Percentiles rank a stretch among this genome's conserved stretches.
Conservation (phyloP, 2,888 invertebrate species). For the Autographa gamma region DNA sequence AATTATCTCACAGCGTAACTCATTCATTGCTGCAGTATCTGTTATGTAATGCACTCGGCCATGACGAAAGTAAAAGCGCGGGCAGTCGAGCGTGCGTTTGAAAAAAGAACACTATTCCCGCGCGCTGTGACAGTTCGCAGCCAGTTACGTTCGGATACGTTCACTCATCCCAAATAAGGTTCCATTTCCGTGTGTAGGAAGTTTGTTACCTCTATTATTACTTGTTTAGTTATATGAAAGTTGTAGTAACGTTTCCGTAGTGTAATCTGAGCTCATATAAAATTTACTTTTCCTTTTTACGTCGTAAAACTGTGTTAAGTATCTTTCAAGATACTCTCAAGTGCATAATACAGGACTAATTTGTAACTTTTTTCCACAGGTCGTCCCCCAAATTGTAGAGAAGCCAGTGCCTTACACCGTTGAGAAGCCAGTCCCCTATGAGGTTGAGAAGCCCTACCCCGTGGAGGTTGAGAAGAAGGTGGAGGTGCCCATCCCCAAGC, state of each 20-base stretch:
- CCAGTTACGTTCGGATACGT: constrained; percentile 43
- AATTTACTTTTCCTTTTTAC: neutral
- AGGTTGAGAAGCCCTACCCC: constrained; percentile 93
- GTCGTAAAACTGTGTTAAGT: neutral
- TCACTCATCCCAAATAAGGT: constrained; percentile 36
- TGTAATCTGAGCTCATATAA: neutral
- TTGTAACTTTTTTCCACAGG: constrained; percentile 66
- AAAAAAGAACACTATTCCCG: constrained; percentile 64
- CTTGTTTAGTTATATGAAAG: neutral
- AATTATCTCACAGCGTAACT: constrained; percentile 65
- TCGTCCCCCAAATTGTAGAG: constrained; percentile 92
- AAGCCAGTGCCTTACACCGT: constrained; percentile 93
- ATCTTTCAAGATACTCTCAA: neutral
- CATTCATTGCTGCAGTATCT: constrained; percentile 72
- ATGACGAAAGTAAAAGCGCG: constrained; percentile 82
- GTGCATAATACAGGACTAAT: constrained; percentile 11
- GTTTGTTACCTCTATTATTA: constrained; percentile 13
- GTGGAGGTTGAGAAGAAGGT: constrained; percentile 93
- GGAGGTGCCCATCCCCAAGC: constrained; percentile 91
- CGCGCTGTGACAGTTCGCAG: constrained; percentile 60
- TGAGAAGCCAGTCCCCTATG: constrained; percentile 92
- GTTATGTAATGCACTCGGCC: constrained; percentile 77
- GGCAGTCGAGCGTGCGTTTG: constrained; percentile 72
- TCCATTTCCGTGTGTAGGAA: constrained; percentile 7
- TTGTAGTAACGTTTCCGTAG: neutral